A percentile compares a stretch with the other conserved stretches of the same genome.
Evolutionary conservation across 2,113 vertebrate genomes (phyloP).

Genomic region (Euleptes europaea): DNA sequence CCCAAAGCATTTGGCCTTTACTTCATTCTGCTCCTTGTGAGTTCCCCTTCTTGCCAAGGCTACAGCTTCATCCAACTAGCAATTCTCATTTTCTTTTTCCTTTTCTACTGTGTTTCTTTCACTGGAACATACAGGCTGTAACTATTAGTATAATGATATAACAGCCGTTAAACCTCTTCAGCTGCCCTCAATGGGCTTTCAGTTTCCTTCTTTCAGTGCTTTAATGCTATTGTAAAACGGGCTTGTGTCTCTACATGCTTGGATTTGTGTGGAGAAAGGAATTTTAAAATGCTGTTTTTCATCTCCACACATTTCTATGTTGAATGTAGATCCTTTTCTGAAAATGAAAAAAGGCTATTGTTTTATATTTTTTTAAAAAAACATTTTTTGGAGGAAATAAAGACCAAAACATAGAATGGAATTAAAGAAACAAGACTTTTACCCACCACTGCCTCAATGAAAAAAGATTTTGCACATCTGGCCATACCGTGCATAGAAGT

Average conservation of each 20-base stretch:
- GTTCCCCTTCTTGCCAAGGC: not conserved
- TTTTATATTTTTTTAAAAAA: conserved; percentile 6
- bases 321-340: not conserved
- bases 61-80: conserved; percentile 21
- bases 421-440: not conserved
- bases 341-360: not conserved
- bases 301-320: not conserved
- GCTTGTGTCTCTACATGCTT: not conserved
- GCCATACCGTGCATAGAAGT: not conserved
- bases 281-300: not conserved
- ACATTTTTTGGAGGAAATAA: not conserved
- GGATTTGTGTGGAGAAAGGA: not conserved
- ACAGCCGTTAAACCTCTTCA: conserved; percentile 34
- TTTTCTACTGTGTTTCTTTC: conserved; percentile 37
- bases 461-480: not conserved
- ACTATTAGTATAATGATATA: conserved; percentile 39
- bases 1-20: not conserved
- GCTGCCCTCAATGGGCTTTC: conserved; percentile 1
- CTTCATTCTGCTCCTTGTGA: not conserved
- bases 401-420: not conserved
- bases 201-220: conserved; percentile 27
- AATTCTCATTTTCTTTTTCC: conserved; percentile 28
- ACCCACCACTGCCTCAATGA: conserved; percentile 6
- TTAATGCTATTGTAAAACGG: not conserved
- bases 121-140: not conserved